phyloP scores from a whole-genome alignment of 2,797 vertebrate genomes.

The Enteromius unitaeniatus region DNA sequence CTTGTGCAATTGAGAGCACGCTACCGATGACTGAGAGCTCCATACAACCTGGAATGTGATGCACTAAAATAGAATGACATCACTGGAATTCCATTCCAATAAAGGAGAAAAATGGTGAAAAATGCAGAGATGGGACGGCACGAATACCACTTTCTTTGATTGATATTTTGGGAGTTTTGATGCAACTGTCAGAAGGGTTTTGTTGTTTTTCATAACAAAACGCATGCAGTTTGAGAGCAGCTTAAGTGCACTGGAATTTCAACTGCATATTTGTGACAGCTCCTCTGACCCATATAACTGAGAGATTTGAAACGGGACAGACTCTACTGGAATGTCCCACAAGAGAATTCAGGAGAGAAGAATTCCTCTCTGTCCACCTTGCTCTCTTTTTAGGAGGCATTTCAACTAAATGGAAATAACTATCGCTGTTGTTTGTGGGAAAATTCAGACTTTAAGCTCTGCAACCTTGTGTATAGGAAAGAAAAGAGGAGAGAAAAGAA shows the following conservation, averaged over 20 bases:
- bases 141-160: background rate
- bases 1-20: slow-evolving; percentile 22
- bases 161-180: background rate
- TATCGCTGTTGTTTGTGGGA: slow-evolving; percentile 25
- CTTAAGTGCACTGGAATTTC: slow-evolving; percentile 7
- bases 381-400: slow-evolving; percentile 40
- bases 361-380: slow-evolving; percentile 10
- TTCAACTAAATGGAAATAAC: slow-evolving; percentile 31
- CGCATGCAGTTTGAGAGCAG: background rate
- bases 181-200: background rate
- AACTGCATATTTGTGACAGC: slow-evolving; percentile 27
- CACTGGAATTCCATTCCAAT: slow-evolving; percentile 43
- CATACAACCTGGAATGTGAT: slow-evolving; percentile 30
- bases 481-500: background rate
- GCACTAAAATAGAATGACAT: slow-evolving; percentile 43
- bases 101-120: slow-evolving; percentile 38
- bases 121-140: background rate
- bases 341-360: slow-evolving; percentile 7
- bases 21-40: background rate
- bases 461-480: background rate
- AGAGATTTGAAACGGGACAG: slow-evolving; percentile 30
- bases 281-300: slow-evolving; percentile 37
- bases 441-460: background rate
- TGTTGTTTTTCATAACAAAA: background rate
- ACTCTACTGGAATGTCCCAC: slow-evolving; percentile 20